These are phyloP conservation scores for Drosophila pseudoananassae DNA, from an alignment of 1,140 invertebrate species.

Conservation along the genomic window DNA sequence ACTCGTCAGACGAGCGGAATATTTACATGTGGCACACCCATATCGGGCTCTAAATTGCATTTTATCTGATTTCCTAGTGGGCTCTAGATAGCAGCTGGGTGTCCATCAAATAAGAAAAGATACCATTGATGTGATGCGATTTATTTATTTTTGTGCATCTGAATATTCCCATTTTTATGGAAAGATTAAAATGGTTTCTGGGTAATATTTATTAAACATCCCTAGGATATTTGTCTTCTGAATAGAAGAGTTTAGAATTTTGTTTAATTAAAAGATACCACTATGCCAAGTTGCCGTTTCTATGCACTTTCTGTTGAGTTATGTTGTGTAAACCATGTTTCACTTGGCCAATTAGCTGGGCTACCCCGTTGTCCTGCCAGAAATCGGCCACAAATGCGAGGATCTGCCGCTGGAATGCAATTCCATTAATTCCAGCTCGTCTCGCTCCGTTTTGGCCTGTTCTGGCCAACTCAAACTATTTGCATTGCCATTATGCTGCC, in stretches of 20 bases:
- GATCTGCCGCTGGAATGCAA: slow-evolving; percentile 39
- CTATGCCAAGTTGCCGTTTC: background rate
- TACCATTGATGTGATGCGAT: background rate
- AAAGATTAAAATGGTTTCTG: no score
- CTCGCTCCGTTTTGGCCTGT: slow-evolving; percentile 16
- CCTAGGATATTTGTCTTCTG: background rate
- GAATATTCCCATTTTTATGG: no score
- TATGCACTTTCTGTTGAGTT: background rate
- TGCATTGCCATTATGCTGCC: slow-evolving; percentile 39
- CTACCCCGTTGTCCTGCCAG: background rate
- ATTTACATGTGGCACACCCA: slow-evolving; percentile 11
- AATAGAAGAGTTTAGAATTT: background rate
- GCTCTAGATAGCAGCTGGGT: background rate
- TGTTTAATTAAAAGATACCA: background rate
- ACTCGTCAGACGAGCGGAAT: slow-evolving; percentile 13
- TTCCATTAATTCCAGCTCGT: slow-evolving; percentile 37
- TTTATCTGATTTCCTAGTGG: slow-evolving; percentile 1
- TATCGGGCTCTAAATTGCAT: slow-evolving; percentile 26
- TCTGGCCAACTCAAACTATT: slow-evolving; percentile 47
- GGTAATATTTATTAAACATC: background rate
- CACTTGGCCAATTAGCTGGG: slow-evolving; percentile 16
- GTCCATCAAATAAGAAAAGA: background rate
- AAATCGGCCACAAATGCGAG: slow-evolving; percentile 13
- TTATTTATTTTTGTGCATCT: background rate
- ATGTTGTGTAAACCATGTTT: slow-evolving; percentile 7